Conservation (phyloP, 2,113 vertebrate species). For the Acrocephalus kingi region DNA sequence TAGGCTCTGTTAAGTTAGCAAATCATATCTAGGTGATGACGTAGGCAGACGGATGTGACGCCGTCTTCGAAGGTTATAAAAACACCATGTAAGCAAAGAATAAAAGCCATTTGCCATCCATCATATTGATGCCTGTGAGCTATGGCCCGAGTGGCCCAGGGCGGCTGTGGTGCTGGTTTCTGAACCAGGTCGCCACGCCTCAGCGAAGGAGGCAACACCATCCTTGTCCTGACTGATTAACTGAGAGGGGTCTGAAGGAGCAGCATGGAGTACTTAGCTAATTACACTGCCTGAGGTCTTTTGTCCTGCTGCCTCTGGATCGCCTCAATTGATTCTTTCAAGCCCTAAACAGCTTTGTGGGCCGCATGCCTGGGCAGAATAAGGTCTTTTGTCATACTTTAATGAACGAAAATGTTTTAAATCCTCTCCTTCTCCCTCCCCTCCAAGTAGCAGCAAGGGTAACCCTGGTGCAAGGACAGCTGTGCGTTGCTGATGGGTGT, state of each 20-base stretch:
- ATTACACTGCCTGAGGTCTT: slow-evolving; percentile 13
- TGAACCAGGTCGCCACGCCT: too few species aligned
- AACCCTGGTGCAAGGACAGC: not conserved
- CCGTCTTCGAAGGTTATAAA: too few species aligned
- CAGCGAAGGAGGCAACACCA: too few species aligned
- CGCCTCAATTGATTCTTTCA: slow-evolving; percentile 41
- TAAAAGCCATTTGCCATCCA: too few species aligned
- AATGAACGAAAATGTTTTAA: slow-evolving; percentile 28
- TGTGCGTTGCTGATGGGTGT: not conserved
- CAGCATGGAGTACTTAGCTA: slow-evolving; percentile 28
- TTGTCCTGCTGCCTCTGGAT: slow-evolving; percentile 26
- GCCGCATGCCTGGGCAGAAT: slow-evolving; percentile 14
- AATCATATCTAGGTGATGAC: too few species aligned
- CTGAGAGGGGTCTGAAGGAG: not conserved
- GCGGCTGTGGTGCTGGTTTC: too few species aligned
- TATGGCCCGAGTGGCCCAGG: too few species aligned
- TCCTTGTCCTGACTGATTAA: not conserved
- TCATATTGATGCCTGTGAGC: too few species aligned
- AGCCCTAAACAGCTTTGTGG: slow-evolving; percentile 42
- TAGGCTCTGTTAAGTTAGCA: too few species aligned
- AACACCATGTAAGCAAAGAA: too few species aligned
- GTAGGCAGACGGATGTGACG: too few species aligned
- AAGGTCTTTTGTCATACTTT: slow-evolving; percentile 23
- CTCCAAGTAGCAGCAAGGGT: not conserved
- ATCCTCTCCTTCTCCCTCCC: not conserved